phyloP scores from a whole-genome alignment of 2,113 vertebrate genomes.

The Pelecanus crispus region DNA sequence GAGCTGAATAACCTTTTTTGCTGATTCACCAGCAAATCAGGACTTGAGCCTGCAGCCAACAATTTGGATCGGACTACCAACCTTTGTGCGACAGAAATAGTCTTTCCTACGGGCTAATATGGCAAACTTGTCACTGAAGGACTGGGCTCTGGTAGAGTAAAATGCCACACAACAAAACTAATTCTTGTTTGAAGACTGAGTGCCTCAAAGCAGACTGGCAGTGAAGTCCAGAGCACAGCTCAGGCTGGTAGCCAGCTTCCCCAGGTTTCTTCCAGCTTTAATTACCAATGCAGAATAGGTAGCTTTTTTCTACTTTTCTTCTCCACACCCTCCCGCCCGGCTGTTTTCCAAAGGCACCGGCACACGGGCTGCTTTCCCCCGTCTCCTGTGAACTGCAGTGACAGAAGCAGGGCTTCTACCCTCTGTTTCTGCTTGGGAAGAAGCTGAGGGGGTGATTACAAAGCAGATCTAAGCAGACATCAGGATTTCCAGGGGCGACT shows the following conservation, averaged over 20 bases:
- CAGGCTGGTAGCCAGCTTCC: background rate
- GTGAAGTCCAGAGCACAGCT: background rate
- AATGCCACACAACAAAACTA: background rate
- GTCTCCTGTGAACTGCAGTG: background rate
- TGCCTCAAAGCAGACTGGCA: background rate
- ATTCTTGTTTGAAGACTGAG: background rate
- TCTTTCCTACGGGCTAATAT: rapidly evolving
- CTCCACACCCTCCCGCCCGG: background rate
- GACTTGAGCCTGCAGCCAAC: background rate
- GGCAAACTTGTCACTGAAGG: background rate
- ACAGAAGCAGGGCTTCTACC: background rate
- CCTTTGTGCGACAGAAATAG: background rate
- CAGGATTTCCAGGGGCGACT: background rate
- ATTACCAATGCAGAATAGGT: background rate
- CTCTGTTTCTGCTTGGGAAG: background rate
- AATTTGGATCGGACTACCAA: background rate
- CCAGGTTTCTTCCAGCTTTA: background rate
- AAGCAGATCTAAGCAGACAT: background rate
- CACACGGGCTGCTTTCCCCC: background rate
- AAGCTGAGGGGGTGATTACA: background rate
- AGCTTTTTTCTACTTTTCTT: background rate
- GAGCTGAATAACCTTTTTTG: background rate
- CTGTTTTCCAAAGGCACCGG: background rate
- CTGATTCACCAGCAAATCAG: background rate
- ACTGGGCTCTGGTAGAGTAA: background rate